Evolutionary conservation across 1,140 invertebrate species (phyloP).

Genomic region (Macrostomum lignano): DNA sequence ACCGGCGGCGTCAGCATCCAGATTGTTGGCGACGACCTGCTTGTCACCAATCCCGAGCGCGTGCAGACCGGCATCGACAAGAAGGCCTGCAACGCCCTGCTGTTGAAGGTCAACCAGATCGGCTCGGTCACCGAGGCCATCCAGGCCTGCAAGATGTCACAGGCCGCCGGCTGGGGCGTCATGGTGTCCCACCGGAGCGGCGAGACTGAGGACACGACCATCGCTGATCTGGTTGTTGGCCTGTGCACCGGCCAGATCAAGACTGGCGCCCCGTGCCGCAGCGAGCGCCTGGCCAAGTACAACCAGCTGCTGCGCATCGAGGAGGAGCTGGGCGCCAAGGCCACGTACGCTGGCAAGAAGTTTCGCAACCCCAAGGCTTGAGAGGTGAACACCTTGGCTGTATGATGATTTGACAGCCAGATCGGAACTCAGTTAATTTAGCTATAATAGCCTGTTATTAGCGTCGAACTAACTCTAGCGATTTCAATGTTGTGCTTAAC

Average conservation of each 20-base stretch:
- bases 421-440: no score
- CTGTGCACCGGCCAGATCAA: constrained; percentile 82
- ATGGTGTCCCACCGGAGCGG: constrained; percentile 94
- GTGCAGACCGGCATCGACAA: constrained; percentile 83
- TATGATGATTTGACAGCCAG: no score
- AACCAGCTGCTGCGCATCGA: constrained; percentile 95
- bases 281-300: constrained; percentile 87
- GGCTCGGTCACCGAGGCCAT: constrained; percentile 88
- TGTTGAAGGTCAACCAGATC: constrained; percentile 95
- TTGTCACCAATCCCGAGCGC: constrained; percentile 70
- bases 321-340: constrained; percentile 65
- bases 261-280: constrained; percentile 87
- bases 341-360: constrained; percentile 70
- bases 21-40: constrained; percentile 47
- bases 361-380: constrained; percentile 75
- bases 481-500: no score
- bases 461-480: no score
- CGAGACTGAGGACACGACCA: constrained; percentile 95
- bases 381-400: no score
- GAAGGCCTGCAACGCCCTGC: constrained; percentile 78
- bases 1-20: constrained; percentile 46
- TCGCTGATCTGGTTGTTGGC: constrained; percentile 86
- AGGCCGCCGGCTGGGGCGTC: constrained; percentile 71
- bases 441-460: no score
- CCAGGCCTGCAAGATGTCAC: constrained; percentile 65